Conservation (phyloP, 2,113 vertebrate species). For the Strix uralensis region DNA sequence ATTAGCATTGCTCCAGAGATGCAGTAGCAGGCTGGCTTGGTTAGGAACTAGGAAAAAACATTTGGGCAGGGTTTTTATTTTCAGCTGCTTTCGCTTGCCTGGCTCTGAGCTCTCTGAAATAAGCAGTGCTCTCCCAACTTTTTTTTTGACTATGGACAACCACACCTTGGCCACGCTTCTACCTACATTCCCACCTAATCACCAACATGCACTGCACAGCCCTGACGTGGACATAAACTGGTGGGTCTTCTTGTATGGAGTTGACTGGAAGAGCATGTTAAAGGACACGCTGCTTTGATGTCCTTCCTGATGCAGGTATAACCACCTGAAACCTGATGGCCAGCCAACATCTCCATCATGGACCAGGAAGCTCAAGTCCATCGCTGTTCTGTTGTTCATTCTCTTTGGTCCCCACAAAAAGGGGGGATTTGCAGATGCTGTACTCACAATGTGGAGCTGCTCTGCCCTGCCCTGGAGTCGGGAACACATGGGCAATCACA, state of each 20-base stretch:
- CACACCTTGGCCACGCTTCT: background rate
- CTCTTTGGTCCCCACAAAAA: background rate
- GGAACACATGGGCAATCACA: accelerated
- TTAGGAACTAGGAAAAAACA: background rate
- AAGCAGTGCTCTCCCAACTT: background rate
- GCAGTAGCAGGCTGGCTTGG: background rate
- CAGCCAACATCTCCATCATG: background rate
- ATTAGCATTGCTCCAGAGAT: background rate
- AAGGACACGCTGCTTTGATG: background rate
- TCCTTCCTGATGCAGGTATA: background rate
- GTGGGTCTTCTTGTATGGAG: background rate
- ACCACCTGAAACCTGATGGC: background rate
- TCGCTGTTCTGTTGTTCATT: accelerated
- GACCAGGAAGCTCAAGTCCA: background rate
- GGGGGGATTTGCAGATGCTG: background rate
- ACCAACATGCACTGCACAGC: accelerated
- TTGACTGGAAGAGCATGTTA: background rate
- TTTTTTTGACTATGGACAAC: background rate
- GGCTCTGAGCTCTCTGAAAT: background rate
- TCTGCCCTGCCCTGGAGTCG: background rate
- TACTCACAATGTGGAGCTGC: background rate
- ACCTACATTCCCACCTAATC: background rate
- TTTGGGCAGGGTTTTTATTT: background rate
- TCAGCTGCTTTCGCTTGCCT: background rate
- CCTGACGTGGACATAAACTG: background rate